Percentiles rank a stretch among this genome's conserved stretches.
These are phyloP conservation scores for Phoebastria nigripes DNA, from an alignment of 2,797 vertebrate species.

Conservation along the genomic window DNA sequence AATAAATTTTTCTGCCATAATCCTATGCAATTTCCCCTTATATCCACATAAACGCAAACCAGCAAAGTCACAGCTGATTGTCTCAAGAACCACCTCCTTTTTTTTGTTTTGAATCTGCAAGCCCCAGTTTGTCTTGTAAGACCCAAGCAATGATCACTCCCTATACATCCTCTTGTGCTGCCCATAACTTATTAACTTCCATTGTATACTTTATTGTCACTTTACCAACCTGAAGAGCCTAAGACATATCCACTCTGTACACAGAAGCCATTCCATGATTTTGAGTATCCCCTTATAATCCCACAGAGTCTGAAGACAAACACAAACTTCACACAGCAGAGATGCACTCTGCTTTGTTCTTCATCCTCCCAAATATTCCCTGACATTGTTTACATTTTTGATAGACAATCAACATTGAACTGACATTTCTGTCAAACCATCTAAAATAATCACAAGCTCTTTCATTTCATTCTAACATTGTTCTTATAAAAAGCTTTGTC, in stretches of 20 bases:
- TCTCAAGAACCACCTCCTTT: neutral
- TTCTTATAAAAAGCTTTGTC: neutral
- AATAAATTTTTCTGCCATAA: neutral
- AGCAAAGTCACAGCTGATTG: neutral
- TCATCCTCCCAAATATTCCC: neutral
- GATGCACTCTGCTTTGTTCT: neutral
- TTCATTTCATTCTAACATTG: neutral
- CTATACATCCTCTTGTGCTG: neutral
- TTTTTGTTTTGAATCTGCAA: neutral
- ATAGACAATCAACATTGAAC: neutral
- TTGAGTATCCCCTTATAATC: neutral
- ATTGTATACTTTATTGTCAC: neutral
- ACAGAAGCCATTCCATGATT: neutral
- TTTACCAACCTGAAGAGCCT: neutral
- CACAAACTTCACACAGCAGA: neutral
- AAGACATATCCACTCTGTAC: neutral
- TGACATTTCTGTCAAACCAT: neutral
- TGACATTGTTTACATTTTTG: neutral
- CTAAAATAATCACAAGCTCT: neutral
- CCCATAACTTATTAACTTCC: neutral
- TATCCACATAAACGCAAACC: neutral
- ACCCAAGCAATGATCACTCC: neutral
- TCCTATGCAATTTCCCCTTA: neutral
- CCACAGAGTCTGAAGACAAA: neutral
- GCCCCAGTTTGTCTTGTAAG: neutral